phyloP scores from a whole-genome alignment of 2,797 vertebrate genomes.

The Pseudopleuronectes americanus region DNA sequence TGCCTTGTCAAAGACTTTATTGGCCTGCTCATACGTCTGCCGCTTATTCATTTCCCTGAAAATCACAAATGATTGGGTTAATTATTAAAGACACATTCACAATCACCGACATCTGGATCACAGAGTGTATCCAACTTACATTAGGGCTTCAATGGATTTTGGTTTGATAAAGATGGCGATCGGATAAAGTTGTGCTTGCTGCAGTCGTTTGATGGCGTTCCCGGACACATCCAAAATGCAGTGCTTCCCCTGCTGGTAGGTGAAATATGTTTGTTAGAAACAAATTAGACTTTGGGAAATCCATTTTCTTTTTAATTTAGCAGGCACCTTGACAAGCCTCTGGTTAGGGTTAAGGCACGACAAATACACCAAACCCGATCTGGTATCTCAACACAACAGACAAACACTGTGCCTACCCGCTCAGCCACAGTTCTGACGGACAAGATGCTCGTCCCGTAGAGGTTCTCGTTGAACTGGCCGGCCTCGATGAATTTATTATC shows the following conservation, averaged over 20 bases:
- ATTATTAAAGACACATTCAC: background rate
- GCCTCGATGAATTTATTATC: slow-evolving; percentile 99
- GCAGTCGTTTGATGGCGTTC: slow-evolving; percentile 98
- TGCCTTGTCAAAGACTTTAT: slow-evolving; percentile 98
- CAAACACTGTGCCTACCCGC: slow-evolving; percentile 82
- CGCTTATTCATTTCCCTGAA: slow-evolving; percentile 98
- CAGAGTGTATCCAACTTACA: slow-evolving; percentile 85
- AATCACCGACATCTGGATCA: background rate
- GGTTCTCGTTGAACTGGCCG: slow-evolving; percentile 98
- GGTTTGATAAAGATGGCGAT: slow-evolving; percentile 99
- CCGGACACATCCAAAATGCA: slow-evolving; percentile 99
- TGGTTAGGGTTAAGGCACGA: slow-evolving; percentile 18
- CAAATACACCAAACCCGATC: background rate
- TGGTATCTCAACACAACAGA: background rate
- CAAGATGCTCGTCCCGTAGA: slow-evolving; percentile 97
- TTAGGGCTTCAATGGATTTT: slow-evolving; percentile 98
- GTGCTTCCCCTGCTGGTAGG: slow-evolving; percentile 91
- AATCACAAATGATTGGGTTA: slow-evolving; percentile 19
- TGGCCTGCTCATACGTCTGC: slow-evolving; percentile 98
- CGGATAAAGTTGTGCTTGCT: slow-evolving; percentile 98
- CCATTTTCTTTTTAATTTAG: background rate
- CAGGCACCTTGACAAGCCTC: background rate
- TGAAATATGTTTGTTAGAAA: slow-evolving; percentile 5
- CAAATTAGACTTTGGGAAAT: background rate
- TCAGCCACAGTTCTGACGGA: slow-evolving; percentile 97